Evolutionary conservation across 2,113 vertebrate genomes (phyloP).

Genomic region (Rhinolophus ferrumequinum): DNA sequence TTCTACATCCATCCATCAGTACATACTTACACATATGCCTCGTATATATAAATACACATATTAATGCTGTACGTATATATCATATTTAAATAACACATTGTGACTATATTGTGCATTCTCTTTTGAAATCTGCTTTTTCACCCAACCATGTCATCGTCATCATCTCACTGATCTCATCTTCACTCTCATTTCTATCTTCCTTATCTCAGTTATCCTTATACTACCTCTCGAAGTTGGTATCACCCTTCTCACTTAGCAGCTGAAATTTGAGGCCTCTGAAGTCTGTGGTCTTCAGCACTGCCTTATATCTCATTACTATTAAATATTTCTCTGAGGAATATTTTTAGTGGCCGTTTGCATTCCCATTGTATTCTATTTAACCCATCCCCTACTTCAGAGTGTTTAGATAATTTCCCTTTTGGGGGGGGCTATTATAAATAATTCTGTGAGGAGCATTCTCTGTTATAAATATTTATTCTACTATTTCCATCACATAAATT

Average conservation of each 20-base stretch:
- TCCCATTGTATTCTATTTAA: neutral
- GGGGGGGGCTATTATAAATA: neutral
- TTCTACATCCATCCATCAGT: neutral
- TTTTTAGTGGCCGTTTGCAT: neutral
- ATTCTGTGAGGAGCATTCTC: constrained; percentile 9
- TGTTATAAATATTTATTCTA: constrained; percentile 62
- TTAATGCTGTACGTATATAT: neutral
- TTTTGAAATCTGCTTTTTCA: neutral
- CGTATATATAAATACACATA: neutral
- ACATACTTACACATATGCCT: neutral
- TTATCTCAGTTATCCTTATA: neutral
- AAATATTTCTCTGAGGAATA: neutral
- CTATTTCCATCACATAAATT: constrained; percentile 32
- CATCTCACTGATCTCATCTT: neutral
- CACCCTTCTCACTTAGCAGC: neutral
- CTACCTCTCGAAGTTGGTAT: neutral
- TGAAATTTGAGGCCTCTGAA: neutral
- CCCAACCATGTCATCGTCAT: neutral
- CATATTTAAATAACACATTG: neutral
- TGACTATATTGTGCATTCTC: neutral
- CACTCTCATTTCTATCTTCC: neutral
- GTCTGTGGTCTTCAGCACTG: neutral
- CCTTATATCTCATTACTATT: neutral
- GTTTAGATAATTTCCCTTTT: constrained; percentile 47
- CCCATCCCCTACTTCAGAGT: neutral